A percentile compares a stretch with the other conserved stretches of the same genome.
Conservation (phyloP, 2,113 vertebrate genomes). For the Phalacrocorax aristotelis region DNA sequence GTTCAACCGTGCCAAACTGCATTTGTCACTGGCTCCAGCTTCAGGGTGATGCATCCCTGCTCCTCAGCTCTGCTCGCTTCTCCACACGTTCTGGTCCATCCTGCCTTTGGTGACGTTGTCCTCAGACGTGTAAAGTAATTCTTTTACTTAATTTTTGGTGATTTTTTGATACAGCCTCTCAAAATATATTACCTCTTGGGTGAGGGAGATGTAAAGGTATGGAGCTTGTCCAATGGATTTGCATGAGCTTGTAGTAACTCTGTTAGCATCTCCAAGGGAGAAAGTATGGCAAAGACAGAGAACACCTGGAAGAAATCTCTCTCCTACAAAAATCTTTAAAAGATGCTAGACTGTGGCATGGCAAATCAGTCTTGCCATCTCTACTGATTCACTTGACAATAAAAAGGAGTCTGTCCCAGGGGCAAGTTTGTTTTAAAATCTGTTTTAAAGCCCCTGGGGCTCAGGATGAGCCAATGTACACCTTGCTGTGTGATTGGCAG, state of each 20-base stretch:
- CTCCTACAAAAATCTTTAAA: not conserved
- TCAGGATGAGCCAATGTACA: not conserved
- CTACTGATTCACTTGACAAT: not conserved
- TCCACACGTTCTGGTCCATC: not conserved
- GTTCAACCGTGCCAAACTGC: rapidly evolving
- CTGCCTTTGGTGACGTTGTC: not conserved
- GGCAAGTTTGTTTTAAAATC: not conserved
- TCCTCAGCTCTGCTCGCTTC: not conserved
- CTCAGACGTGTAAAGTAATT: not conserved
- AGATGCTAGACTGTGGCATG: not conserved
- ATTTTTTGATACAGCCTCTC: not conserved
- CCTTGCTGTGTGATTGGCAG: not conserved
- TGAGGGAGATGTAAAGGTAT: not conserved
- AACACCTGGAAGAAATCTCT: not conserved
- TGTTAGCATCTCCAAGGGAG: not conserved
- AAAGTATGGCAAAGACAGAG: not conserved
- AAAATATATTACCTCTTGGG: not conserved
- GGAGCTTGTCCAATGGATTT: not conserved
- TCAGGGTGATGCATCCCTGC: not conserved
- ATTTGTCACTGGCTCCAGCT: not conserved
- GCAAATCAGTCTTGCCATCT: not conserved
- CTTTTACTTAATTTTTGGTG: not conserved
- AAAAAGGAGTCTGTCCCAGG: not conserved
- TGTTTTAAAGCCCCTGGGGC: not conserved
- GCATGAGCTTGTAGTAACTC: not conserved